Conservation (phyloP, 2,113 vertebrate genomes). For the Edolisoma coerulescens region DNA sequence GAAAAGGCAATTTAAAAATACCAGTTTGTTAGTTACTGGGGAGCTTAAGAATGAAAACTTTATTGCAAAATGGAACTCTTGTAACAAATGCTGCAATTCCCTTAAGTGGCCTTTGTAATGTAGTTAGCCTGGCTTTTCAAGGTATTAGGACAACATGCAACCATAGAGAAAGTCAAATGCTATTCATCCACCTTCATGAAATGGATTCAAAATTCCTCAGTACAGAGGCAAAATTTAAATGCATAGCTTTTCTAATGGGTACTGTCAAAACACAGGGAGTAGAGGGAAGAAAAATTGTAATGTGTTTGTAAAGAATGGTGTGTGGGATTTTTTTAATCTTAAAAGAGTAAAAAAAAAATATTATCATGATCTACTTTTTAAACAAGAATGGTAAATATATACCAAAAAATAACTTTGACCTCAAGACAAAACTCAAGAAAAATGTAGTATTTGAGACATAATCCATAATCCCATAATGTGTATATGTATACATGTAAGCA, state of each 20-base stretch:
- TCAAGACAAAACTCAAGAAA: background rate
- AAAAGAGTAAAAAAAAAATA: background rate
- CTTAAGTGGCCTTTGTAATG: background rate
- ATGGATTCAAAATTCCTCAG: background rate
- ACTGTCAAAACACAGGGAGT: background rate
- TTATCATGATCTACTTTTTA: background rate
- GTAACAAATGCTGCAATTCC: background rate
- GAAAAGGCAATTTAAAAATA: background rate
- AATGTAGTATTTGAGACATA: background rate
- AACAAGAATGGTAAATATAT: background rate
- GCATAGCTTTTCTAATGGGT: background rate
- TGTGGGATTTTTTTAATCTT: background rate
- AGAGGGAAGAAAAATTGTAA: background rate
- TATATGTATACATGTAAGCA: background rate
- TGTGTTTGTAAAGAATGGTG: fast-evolving
- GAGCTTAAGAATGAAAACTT: background rate
- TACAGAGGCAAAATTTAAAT: background rate
- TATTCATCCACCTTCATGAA: background rate
- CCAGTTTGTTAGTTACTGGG: background rate
- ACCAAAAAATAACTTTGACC: background rate
- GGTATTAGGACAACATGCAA: background rate
- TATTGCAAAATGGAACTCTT: background rate
- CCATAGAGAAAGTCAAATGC: background rate
- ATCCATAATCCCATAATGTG: fast-evolving
- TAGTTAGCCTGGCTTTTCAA: background rate